Evolutionary conservation across 2,888 invertebrate species (phyloP).

Genomic region (Drosophila yooni): DNA sequence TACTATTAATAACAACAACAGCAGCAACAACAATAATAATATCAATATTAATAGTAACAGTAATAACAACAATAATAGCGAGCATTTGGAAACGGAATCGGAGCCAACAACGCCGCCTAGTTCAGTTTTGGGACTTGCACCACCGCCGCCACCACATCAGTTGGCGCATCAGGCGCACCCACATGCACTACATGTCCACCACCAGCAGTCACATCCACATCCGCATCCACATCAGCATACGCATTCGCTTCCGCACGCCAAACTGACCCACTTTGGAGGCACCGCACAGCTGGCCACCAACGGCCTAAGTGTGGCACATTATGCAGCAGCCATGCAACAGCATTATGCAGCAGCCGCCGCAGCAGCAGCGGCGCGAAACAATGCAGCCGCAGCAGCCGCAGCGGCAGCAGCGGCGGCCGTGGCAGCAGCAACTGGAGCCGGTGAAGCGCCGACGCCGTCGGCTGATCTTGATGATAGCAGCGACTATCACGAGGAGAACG

Average conservation of each 20-base stretch:
- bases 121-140: slow-evolving; percentile 38
- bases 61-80: slow-evolving; percentile 42
- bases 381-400: slow-evolving; percentile 70
- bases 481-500: slow-evolving; percentile 83
- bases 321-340: slow-evolving; percentile 83
- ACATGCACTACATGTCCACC: slow-evolving; percentile 52
- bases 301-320: slow-evolving; percentile 82
- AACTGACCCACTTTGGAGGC: slow-evolving; percentile 71
- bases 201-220: slow-evolving; percentile 44
- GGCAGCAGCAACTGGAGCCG: slow-evolving; percentile 29
- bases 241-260: slow-evolving; percentile 67
- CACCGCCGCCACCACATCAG: slow-evolving; percentile 38
- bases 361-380: slow-evolving; percentile 77
- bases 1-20: slow-evolving; percentile 42
- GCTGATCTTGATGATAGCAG: slow-evolving; percentile 82
- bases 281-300: slow-evolving; percentile 77
- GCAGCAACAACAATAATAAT: slow-evolving; percentile 44
- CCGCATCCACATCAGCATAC: slow-evolving; percentile 46
- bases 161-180: slow-evolving; percentile 48
- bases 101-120: slow-evolving; percentile 24
- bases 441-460: slow-evolving; percentile 63
- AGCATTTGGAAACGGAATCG: slow-evolving; percentile 46
- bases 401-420: slow-evolving; percentile 59
- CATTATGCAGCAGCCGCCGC: slow-evolving; percentile 82
- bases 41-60: slow-evolving; percentile 35